Percentiles rank a stretch among this genome's conserved stretches.
Evolutionary conservation across 2,888 invertebrate species (phyloP).

Genomic region (Actias luna): DNA sequence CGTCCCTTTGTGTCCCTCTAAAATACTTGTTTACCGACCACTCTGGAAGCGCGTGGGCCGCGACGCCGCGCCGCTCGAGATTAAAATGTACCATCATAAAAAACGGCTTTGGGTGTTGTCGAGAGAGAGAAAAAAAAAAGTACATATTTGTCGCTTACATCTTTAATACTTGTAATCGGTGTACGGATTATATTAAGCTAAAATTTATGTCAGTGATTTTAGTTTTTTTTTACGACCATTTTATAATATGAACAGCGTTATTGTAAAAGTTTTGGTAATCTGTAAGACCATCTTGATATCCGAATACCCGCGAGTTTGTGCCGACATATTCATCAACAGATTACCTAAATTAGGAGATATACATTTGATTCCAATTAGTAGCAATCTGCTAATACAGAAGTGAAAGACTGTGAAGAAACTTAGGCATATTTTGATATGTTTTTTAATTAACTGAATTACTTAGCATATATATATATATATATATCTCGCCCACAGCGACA

Average conservation of each 20-base stretch:
- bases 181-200: conserved; percentile 17
- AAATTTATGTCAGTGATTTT: conserved; percentile 1
- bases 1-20: conserved; percentile 42
- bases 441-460: too few relatives aligned
- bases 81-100: conserved; percentile 34
- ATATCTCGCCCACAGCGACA: too few relatives aligned
- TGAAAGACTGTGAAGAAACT: too few relatives aligned
- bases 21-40: conserved; percentile 59
- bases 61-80: conserved; percentile 27
- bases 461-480: too few relatives aligned
- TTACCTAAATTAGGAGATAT: too few relatives aligned
- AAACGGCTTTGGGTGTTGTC: conserved; percentile 18
- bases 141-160: conserved; percentile 20
- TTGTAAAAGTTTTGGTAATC: too few relatives aligned
- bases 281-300: too few relatives aligned
- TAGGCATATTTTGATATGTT: too few relatives aligned
- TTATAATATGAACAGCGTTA: background rate
- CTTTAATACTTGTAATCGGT: conserved; percentile 18
- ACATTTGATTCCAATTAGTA: too few relatives aligned
- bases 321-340: too few relatives aligned
- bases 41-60: conserved; percentile 22
- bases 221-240: background rate
- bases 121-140: conserved; percentile 7
- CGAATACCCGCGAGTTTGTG: too few relatives aligned
- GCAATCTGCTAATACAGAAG: too few relatives aligned